Conservation (phyloP, 2,113 vertebrate species). For the Malaclemys terrapin region DNA sequence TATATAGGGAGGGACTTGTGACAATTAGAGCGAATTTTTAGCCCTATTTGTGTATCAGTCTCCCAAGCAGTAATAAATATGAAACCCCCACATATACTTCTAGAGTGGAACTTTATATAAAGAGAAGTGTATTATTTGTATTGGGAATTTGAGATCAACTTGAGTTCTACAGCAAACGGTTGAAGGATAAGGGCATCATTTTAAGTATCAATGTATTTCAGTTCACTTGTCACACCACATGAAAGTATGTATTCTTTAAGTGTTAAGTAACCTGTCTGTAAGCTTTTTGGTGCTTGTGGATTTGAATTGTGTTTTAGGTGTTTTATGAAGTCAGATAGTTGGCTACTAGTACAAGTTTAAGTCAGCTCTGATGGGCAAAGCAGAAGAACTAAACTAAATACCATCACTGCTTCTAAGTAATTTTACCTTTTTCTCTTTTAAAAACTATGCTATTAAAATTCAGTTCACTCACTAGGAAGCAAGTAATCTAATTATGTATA, state of each 20-base stretch:
- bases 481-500: background rate
- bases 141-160: background rate
- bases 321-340: background rate
- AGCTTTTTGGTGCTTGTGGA: background rate
- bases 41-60: constrained; percentile 90
- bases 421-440: background rate
- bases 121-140: background rate
- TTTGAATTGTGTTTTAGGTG: background rate
- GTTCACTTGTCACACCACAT: background rate
- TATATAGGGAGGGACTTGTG: constrained; percentile 92
- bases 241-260: background rate
- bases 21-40: constrained; percentile 83
- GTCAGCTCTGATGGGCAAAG: background rate
- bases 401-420: background rate
- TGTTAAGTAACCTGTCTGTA: background rate
- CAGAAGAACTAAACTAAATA: background rate
- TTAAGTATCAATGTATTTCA: background rate
- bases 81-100: background rate
- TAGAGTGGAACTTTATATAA: background rate
- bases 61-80: constrained; percentile 77
- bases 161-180: background rate
- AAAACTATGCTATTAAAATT: background rate
- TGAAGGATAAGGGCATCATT: background rate
- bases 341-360: background rate
- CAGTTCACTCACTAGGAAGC: background rate